Evolutionary conservation across 2,888 invertebrate species (phyloP), one percentile per base, ranked within the genome.

Genomic region (Scaptodrosophila latifasciaeformis): DNA sequence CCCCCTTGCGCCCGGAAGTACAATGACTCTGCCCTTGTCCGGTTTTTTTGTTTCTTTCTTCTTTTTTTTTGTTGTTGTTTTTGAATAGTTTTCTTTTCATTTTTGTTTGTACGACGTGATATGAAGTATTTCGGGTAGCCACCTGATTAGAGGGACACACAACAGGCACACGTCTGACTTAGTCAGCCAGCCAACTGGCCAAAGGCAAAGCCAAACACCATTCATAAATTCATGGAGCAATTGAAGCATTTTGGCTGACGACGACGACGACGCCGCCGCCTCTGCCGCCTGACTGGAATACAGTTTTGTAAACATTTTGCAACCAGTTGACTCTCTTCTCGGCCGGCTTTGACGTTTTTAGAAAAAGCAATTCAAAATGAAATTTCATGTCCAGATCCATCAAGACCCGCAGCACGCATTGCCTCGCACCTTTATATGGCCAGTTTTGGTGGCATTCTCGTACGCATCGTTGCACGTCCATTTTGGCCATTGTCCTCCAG

Each of bases 371-470:
- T 58, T 51, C 5, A 29, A 55, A 54, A 61, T 63, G 67, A 67
- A 64, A 70, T 59, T 67, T 77, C 62, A 64, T 70, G 65, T 56
- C 64, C 56, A 60, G 65, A 53, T 66, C 64, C 72, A 74, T 63
- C 67, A 75, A 59, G 61, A 75, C 78, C 79, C 76, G 75, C 78
- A 80, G 67, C 72, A 72, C 81, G 81, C 72, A 77, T 70, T 74
- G 54, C 67, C 43, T 68, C 72, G 70, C 77, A 79, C 77, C 81
- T 79, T 70, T 78, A 65, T 62, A 62, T 72, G 74, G 74, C 60
- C 50, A 59, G 49, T 47, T 52, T 19, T 15, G 21, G 12, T 30
- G 21, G 13, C 27, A 29, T 15, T 35, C 49, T 39, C 59, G 56
- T 59, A 81, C 81, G 78, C 81, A 72, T 70, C 71, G 70, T 54